Conservation (phyloP, 1,140 invertebrate genomes). For the Sitodiplosis mosellana region DNA sequence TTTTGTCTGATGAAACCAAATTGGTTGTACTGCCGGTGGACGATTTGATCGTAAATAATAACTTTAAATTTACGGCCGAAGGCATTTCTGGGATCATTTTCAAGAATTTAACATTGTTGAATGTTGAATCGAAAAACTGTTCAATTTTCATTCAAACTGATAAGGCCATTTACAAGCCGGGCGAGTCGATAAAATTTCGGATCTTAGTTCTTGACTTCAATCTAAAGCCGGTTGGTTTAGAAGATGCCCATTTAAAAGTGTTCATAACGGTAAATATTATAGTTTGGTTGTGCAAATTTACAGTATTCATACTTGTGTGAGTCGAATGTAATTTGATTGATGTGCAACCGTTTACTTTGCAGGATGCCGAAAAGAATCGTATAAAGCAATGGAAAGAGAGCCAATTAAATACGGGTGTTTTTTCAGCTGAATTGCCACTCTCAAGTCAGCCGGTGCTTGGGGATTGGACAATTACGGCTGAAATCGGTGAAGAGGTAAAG, state of each 20-base stretch:
- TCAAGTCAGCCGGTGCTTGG: constrained; percentile 61
- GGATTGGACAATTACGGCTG: constrained; percentile 56
- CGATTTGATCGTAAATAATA: constrained; percentile 48
- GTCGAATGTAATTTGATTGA: neutral
- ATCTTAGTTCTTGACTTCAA: constrained; percentile 62
- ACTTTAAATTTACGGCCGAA: constrained; percentile 56
- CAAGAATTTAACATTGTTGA: constrained; percentile 48
- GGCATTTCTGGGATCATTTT: constrained; percentile 61
- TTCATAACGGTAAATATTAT: too few species aligned
- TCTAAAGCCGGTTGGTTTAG: constrained; percentile 33
- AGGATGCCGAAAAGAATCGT: constrained; percentile 30
- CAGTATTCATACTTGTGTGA: too few species aligned
- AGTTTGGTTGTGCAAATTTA: too few species aligned
- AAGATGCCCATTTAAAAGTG: constrained; percentile 24
- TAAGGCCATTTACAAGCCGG: constrained; percentile 82
- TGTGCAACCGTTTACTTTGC: neutral
- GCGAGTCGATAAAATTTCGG: constrained; percentile 66
- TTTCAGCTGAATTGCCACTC: constrained; percentile 52
- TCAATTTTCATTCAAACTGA: constrained; percentile 90
- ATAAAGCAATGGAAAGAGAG: constrained; percentile 59
- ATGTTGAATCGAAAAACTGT: constrained; percentile 71
- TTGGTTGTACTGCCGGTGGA: constrained; percentile 49
- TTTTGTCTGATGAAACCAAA: constrained; percentile 46
- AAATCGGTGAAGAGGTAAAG: constrained; percentile 32
- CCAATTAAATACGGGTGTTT: constrained; percentile 48